phyloP scores from a whole-genome alignment of 2,888 invertebrate genomes.

The Crossocerus cetratus region DNA sequence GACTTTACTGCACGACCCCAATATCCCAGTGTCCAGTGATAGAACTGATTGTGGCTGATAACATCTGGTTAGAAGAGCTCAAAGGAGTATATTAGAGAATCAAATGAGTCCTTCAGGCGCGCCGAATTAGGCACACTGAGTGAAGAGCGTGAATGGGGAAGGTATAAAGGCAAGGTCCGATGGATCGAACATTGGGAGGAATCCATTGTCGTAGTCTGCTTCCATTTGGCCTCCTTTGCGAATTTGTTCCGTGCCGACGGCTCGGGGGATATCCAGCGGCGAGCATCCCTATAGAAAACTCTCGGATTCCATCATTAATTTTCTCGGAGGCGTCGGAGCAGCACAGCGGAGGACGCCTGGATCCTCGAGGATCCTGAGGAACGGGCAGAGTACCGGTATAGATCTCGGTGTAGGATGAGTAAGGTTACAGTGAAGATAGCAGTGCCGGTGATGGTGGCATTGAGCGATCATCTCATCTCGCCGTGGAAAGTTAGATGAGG shows the following conservation, averaged over 20 bases:
- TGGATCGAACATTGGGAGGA: constrained; percentile 33
- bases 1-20: no score
- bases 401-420: constrained; percentile 33
- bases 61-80: no score
- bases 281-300: constrained; percentile 65
- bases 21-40: no score
- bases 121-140: constrained; percentile 1
- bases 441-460: constrained; percentile 64
- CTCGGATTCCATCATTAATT: constrained; percentile 70
- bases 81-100: not conserved
- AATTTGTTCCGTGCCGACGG: constrained; percentile 52
- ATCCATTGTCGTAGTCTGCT: constrained; percentile 46
- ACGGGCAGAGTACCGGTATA: constrained; percentile 7
- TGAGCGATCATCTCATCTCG: constrained; percentile 76
- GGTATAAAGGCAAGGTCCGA: constrained; percentile 39
- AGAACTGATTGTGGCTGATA: no score
- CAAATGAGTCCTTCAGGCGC: not conserved
- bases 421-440: constrained; percentile 52
- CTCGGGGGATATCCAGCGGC: constrained; percentile 44
- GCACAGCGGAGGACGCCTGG: constrained; percentile 9
- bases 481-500: constrained; percentile 76
- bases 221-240: constrained; percentile 37
- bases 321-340: constrained; percentile 44
- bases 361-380: no score
- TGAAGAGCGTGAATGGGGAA: constrained; percentile 25